These are phyloP conservation scores for Patella ulyssiponensis DNA, from an alignment of 2,888 invertebrate species.

Conservation along the genomic window DNA sequence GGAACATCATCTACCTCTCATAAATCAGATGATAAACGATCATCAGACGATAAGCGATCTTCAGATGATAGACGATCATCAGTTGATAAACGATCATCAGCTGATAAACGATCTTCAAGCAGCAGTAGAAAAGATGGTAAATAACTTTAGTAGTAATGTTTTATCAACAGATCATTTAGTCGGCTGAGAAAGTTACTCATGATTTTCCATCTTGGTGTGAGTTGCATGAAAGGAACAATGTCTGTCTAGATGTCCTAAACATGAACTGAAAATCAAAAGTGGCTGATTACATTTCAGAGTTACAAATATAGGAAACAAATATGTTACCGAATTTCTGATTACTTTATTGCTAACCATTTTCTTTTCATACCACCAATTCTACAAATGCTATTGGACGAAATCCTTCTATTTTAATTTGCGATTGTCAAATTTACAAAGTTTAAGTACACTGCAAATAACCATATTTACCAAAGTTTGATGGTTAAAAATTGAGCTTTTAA, in stretches of 20 bases:
- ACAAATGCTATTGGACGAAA: not conserved
- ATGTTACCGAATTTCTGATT: not conserved
- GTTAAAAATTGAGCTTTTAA: too few species aligned
- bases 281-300: slow-evolving; percentile 22
- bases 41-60: slow-evolving; percentile 42
- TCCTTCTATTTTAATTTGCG: too few species aligned
- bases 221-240: too few species aligned
- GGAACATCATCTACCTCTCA: slow-evolving; percentile 44
- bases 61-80: slow-evolving; percentile 42
- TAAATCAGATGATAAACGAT: slow-evolving; percentile 41
- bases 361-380: slow-evolving; percentile 1
- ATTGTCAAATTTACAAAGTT: too few species aligned
- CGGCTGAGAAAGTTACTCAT: too few species aligned
- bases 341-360: too few species aligned
- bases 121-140: slow-evolving; percentile 29
- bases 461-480: too few species aligned
- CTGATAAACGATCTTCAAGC: not conserved
- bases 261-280: too few species aligned
- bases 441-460: too few species aligned
- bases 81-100: slow-evolving; percentile 41
- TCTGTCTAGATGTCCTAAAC: too few species aligned
- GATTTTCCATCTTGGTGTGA: too few species aligned
- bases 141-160: not conserved
- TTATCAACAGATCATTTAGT: not conserved
- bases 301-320: slow-evolving; percentile 13